phyloP scores from a whole-genome alignment of 2,888 invertebrate species.

The Synergus japonicus region DNA sequence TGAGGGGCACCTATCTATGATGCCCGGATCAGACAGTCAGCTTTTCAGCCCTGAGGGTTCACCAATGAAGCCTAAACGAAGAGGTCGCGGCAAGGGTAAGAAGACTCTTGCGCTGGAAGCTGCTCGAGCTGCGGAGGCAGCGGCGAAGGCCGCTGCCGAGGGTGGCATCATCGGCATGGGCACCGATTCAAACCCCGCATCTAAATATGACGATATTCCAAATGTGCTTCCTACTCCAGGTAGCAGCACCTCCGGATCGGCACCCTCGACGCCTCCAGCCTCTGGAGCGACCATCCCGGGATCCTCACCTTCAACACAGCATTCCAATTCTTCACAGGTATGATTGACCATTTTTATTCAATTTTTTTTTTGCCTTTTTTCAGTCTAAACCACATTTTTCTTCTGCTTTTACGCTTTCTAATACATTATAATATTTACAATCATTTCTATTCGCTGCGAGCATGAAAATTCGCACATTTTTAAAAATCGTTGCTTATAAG shows the following conservation, averaged over 20 bases:
- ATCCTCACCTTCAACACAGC: constrained; percentile 65
- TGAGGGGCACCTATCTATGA: constrained; percentile 62
- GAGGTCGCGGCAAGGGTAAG: constrained; percentile 76
- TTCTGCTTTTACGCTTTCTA: no score
- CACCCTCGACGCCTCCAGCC: constrained; percentile 72
- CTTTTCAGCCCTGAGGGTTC: constrained; percentile 71
- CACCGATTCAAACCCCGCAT: constrained; percentile 70
- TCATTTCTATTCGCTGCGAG: no score
- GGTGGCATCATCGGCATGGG: constrained; percentile 65
- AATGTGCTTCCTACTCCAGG: constrained; percentile 71
- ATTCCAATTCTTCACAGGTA: constrained; percentile 49
- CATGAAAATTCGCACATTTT: no score
- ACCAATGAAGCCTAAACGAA: constrained; percentile 72
- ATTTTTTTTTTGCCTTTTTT: not conserved
- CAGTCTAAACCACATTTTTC: no score
- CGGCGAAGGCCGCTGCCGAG: constrained; percentile 76
- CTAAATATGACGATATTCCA: constrained; percentile 64
- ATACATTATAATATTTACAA: no score
- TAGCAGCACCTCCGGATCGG: constrained; percentile 75
- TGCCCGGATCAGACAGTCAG: constrained; percentile 66
- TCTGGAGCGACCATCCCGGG: constrained; percentile 65
- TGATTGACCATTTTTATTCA: not conserved
- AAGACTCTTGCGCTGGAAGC: constrained; percentile 76
- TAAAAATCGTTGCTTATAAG: no score
- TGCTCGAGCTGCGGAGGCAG: constrained; percentile 79